A percentile compares a stretch with the other conserved stretches of the same genome.
These are phyloP conservation scores for Apodemia mormo DNA, from an alignment of 2,888 invertebrate species.

Conservation along the genomic window DNA sequence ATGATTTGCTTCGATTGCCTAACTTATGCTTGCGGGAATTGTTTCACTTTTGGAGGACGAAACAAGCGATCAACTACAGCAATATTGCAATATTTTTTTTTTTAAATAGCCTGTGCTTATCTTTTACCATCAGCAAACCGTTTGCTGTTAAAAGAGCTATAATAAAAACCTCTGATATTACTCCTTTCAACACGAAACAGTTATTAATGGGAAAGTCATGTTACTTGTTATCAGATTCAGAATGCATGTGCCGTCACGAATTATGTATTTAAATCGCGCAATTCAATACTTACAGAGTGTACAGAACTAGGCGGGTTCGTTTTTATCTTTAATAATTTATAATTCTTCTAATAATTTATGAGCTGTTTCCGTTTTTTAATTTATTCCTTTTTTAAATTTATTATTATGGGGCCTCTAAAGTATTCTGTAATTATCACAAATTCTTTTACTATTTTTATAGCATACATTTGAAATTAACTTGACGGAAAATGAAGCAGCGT, in stretches of 20 bases:
- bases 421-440: too few relatives aligned
- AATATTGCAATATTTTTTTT: too few relatives aligned
- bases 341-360: background rate
- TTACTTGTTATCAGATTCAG: conserved; percentile 7
- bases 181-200: conserved; percentile 4
- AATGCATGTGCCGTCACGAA: background rate
- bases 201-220: conserved; percentile 7
- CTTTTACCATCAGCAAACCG: background rate
- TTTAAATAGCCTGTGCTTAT: too few relatives aligned
- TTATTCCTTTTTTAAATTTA: too few relatives aligned
- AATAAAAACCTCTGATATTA: background rate
- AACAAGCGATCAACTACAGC: too few relatives aligned
- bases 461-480: too few relatives aligned
- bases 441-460: too few relatives aligned
- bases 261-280: conserved; percentile 3
- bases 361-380: background rate
- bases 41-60: too few relatives aligned
- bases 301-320: background rate
- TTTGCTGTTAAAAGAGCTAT: background rate
- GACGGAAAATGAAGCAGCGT: too few relatives aligned
- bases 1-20: too few relatives aligned
- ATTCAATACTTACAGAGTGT: background rate
- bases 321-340: background rate
- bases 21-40: too few relatives aligned
- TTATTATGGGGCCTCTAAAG: too few relatives aligned